Evolutionary conservation across 1,140 invertebrate species (phyloP), one percentile per base, ranked within the genome.

Genomic region (Macrostomum lignano): DNA sequence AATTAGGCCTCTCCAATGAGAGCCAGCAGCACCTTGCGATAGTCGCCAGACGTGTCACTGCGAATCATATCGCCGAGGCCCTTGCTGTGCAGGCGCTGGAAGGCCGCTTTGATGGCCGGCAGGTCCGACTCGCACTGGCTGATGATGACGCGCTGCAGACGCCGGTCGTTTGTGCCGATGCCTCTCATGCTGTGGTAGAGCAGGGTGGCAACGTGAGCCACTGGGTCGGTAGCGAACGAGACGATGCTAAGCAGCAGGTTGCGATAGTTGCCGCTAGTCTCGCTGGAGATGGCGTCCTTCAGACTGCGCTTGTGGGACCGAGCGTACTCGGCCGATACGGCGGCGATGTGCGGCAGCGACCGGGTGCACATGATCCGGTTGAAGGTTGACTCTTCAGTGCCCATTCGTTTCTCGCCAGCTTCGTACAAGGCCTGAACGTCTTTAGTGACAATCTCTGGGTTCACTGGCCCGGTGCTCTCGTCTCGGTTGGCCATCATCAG

Each of bases 111-210:
- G n/a, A n/a, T n/a, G n/a, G n/a, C n/a, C n/a, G n/a, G n/a, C n/a
- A n/a, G n/a, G n/a, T n/a, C n/a, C n/a, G n/a, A n/a, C n/a, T 88
- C 79, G 41, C 72, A 77, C 46, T 79, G 69, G 40, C 74, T 74
- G 7, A 82, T 75, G 36, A 84, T 58, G 37, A 86, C 73, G 44
- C 78, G 69, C 42, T 84, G 82, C 22, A 88, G 58, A 33, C 73
- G 74, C 42, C 73, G 71, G 52, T 86, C 77, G 43, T 75, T 74
- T 17, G 77, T 86, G 23, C 77, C 77, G 43, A 74, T 41, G 17
- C 56, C 50, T 32, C 73, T 71, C 76, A 93, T 82, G 26, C 73
- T 69, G 25, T 76, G 68, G 46, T 86, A 68, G 7, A 91, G 60
- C 42, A 73, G 68, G 48, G 82, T 73, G 32, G 82, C 81, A 62